Base-by-base conservation (phyloP, 2,113 vertebrate genomes). In the Cyrtonyx montezumae region DNA sequence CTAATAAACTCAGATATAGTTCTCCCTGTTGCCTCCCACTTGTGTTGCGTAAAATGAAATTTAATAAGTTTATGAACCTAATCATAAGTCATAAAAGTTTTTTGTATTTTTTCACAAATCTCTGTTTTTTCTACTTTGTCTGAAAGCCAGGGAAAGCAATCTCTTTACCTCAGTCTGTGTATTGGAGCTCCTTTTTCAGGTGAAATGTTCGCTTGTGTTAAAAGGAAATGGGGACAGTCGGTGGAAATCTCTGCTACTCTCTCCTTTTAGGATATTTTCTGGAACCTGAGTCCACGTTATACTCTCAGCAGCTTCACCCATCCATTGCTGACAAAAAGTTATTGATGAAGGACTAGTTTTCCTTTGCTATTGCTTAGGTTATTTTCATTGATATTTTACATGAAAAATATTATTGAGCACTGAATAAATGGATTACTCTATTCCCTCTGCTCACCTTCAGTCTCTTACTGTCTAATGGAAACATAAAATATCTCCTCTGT, bases 321-420 rank as follows among this genome's bases (percentile, higher is more conserved):
- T 32, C 28, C 42, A 71, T 8, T 8, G n/a, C 36, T 83, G 63
- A 85, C 42, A 75, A 70, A 67, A 79, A 51, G 51, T 76, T 77
- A 79, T 37, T 67, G 30, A 90, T 37, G 43, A 45, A 91, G 59
- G 63, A 45, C 43, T 16, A 62, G 22, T 58, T 22, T 62, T 92
- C 26, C 32, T 88, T 71, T 79, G 42, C 28, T 85, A 40, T 30
- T 25, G 8, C 48, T 71, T 48, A 65, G 42, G 22, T 32, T 30
- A 36, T 74, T 96, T 91, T 88, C 90, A 93, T 78, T 94, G 77
- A 89, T 83, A 91, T 70, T 92, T 89, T 82, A 93, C 86, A 70
- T 56, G 69, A 95, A 51, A 51, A 75, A 10, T 73, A 45, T 53
- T 86, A 83, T 87, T 92, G 63, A 79, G 8, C 51, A 55, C 61